Percentiles rank a stretch among this genome's conserved stretches.
Evolutionary conservation across 2,888 invertebrate genomes (phyloP).

Genomic region (Ormyrus rosae): DNA sequence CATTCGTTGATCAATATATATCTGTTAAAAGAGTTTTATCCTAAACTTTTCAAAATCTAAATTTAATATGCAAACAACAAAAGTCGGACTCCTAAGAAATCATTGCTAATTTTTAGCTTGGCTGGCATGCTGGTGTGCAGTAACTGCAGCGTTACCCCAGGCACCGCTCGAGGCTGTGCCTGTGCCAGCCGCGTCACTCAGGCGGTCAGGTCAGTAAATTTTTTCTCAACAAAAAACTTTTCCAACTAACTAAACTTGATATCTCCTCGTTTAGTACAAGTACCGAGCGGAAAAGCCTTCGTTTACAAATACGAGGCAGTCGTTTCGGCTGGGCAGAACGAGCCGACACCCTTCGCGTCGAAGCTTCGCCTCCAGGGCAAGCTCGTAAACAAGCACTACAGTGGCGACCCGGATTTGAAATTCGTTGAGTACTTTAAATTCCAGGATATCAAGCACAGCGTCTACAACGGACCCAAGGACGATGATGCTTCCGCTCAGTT

Average conservation of each 20-base stretch:
- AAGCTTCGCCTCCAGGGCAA: constrained; percentile 70
- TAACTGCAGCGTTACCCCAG: too few relatives aligned
- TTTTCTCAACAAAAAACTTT: too few relatives aligned
- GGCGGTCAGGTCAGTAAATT: neutral
- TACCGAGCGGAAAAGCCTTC: constrained; percentile 44
- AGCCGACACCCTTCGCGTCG: constrained; percentile 70
- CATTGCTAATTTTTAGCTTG: too few relatives aligned
- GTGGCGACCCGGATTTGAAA: constrained; percentile 58
- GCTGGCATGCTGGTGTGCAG: too few relatives aligned
- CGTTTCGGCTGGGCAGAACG: constrained; percentile 70
- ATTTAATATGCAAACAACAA: too few relatives aligned
- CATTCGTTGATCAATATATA: too few relatives aligned
- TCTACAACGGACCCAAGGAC: constrained; percentile 68
- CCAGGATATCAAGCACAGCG: constrained; percentile 67
- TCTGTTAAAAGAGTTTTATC: too few relatives aligned
- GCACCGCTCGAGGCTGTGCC: neutral
- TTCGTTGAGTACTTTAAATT: constrained; percentile 68
- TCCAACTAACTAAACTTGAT: too few relatives aligned
- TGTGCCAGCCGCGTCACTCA: neutral
- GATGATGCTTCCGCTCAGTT: constrained; percentile 53
- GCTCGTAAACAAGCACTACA: constrained; percentile 68
- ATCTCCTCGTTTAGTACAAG: neutral
- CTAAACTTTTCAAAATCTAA: too few relatives aligned
- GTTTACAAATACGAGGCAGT: constrained; percentile 73
- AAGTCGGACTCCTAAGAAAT: too few relatives aligned